Conservation (phyloP, 1,140 invertebrate species). For the Drosophila lacertosa region DNA sequence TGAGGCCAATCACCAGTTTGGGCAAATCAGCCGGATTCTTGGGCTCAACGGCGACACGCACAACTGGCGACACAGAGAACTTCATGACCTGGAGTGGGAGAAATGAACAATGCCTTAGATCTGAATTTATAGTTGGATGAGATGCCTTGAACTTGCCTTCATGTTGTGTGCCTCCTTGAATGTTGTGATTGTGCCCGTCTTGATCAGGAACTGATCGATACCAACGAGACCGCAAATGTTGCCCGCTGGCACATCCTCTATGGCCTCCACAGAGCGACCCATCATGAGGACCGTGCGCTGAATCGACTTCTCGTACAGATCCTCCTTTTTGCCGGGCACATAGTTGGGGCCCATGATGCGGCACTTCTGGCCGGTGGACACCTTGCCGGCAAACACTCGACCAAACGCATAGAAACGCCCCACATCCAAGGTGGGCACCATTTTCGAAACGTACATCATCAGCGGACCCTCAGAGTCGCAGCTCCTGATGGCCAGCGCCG, state of each 20-base stretch:
- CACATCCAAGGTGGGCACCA: constrained; percentile 99
- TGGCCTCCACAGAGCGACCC: constrained; percentile 99
- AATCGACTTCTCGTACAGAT: constrained; percentile 98
- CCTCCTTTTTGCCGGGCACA: constrained; percentile 98
- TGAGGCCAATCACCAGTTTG: constrained; percentile 98
- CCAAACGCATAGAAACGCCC: constrained; percentile 99
- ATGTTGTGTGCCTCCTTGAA: constrained; percentile 99
- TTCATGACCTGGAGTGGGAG: constrained; percentile 91
- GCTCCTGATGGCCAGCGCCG: constrained; percentile 93
- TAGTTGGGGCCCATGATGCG: constrained; percentile 99
- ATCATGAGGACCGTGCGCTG: constrained; percentile 99
- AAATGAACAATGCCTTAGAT: not conserved
- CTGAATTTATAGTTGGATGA: not conserved
- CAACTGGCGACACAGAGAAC: constrained; percentile 99
- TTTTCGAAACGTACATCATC: constrained; percentile 99
- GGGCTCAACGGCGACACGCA: constrained; percentile 99
- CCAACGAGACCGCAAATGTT: constrained; percentile 99
- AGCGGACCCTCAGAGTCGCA: constrained; percentile 97
- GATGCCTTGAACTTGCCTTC: constrained; percentile 85
- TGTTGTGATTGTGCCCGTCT: constrained; percentile 99
- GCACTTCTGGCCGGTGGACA: constrained; percentile 96
- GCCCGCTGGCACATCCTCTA: constrained; percentile 99
- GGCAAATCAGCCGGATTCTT: constrained; percentile 99
- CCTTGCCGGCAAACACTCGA: constrained; percentile 98
- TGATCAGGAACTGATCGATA: constrained; percentile 99